Base-by-base conservation (phyloP, 2,888 invertebrate genomes). In the Athrips mouffetella region DNA sequence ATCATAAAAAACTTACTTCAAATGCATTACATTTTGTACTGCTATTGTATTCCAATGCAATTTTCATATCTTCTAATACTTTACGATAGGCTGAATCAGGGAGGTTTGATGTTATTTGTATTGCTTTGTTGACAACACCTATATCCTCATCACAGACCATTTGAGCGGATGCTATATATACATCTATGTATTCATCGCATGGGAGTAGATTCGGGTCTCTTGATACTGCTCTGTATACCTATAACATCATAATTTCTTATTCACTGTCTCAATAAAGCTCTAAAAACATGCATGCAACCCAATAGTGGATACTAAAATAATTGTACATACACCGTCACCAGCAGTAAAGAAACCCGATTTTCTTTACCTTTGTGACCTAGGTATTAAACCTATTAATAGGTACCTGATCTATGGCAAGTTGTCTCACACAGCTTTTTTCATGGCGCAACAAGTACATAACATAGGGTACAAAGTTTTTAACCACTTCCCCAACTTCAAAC, bases 1-100 rank as follows among this genome's bases (percentile, higher is more conserved):
- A n/a, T n/a, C n/a, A n/a, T n/a, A 10, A 18, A 11, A 27, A 23
- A 58, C 31, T 58, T 67, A 92, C 92, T 88, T 94, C 94, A 78
- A 92, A 93, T 46, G 92, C 89, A 68, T 94, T 90, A 66, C 93
- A 92, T 59, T 91, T 89, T 47, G 91, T 79, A 45, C 90, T 89
- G 57, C 91, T 92, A 63, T 82, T 90, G 52, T 82, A 82, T 11
- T 86, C 72, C 62, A 93, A 77, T 8, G 91, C 84, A 55, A 90
- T 89, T 52, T 89, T 87, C 64, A 93, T 85, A 58, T 89, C 85
- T 16, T 90, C 80, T 44, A 92, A 65, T 7, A 92, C 73, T 59
- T 88, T 83, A 1, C 89, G 81, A 37, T 90, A 89, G 35, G 91
- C 90, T 29, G 93, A 73, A 42, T 79, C 58, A 49, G 57, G 91